Evolutionary conservation across 2,797 vertebrate genomes (phyloP).

Genomic region (Macroramphosus scolopax): DNA sequence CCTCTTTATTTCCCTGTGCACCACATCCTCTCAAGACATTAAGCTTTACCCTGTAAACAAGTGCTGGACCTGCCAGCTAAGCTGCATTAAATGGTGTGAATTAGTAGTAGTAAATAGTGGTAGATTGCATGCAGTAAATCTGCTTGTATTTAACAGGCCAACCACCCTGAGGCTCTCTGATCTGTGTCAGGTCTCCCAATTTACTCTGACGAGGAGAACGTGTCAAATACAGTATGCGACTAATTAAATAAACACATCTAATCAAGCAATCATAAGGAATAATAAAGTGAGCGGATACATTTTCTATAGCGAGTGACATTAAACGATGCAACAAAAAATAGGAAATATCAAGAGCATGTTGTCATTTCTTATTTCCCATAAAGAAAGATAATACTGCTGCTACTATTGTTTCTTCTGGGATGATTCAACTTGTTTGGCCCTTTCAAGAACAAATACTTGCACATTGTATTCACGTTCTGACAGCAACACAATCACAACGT

Average conservation of each 20-base stretch:
- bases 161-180: too few species aligned
- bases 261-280: too few species aligned
- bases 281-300: too few species aligned
- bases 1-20: too few species aligned
- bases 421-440: constrained; percentile 8
- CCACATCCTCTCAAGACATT: too few species aligned
- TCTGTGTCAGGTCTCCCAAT: constrained; percentile 28
- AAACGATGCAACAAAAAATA: too few species aligned
- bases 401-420: background rate
- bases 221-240: background rate
- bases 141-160: constrained; percentile 24
- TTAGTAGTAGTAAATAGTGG: too few species aligned
- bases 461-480: too few species aligned
- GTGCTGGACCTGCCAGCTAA: background rate
- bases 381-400: background rate
- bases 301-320: too few species aligned
- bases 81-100: constrained; percentile 5
- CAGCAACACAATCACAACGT: too few species aligned
- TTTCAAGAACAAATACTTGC: constrained; percentile 2
- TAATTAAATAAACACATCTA: too few species aligned
- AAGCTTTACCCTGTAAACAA: background rate
- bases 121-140: constrained; percentile 11
- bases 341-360: too few species aligned
- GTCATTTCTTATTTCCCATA: background rate
- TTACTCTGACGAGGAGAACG: constrained; percentile 23